Evolutionary conservation across 2,797 vertebrate genomes (phyloP).

Genomic region (Lophotriccus pileatus): DNA sequence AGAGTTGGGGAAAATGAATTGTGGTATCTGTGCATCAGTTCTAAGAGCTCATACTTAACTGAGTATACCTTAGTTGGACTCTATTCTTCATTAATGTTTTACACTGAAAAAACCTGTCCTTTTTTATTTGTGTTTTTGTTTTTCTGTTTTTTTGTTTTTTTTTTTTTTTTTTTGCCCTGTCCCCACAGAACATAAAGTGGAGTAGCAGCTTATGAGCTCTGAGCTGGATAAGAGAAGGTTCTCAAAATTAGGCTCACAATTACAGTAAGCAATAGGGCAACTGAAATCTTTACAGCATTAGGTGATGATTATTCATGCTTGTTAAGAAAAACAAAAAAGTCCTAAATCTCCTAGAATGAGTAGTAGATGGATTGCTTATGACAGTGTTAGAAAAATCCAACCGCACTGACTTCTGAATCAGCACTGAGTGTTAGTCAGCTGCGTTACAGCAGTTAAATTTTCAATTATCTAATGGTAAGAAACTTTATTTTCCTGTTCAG

Average conservation of each 20-base stretch:
- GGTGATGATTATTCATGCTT: not conserved
- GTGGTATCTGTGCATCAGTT: not conserved
- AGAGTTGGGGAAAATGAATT: not conserved
- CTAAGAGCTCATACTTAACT: not conserved
- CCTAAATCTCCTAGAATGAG: not conserved
- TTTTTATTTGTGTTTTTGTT: not conserved
- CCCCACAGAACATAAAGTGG: fast-evolving
- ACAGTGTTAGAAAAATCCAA: not conserved
- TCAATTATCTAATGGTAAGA: not conserved
- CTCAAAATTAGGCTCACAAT: not conserved
- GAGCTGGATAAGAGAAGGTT: not conserved
- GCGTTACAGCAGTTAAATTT: not conserved
- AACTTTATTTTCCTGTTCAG: not conserved
- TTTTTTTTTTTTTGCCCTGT: not conserved
- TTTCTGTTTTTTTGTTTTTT: not conserved
- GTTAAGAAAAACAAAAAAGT: not conserved
- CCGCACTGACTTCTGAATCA: not conserved
- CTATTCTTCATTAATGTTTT: not conserved
- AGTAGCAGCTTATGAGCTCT: not conserved
- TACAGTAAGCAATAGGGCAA: not conserved
- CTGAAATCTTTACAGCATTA: not conserved
- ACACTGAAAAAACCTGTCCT: not conserved
- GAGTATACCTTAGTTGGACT: not conserved
- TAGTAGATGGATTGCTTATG: not conserved
- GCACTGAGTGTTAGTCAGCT: not conserved